Evolutionary conservation across 2,797 vertebrate genomes (phyloP).

Genomic region (Bucorvus abyssinicus): DNA sequence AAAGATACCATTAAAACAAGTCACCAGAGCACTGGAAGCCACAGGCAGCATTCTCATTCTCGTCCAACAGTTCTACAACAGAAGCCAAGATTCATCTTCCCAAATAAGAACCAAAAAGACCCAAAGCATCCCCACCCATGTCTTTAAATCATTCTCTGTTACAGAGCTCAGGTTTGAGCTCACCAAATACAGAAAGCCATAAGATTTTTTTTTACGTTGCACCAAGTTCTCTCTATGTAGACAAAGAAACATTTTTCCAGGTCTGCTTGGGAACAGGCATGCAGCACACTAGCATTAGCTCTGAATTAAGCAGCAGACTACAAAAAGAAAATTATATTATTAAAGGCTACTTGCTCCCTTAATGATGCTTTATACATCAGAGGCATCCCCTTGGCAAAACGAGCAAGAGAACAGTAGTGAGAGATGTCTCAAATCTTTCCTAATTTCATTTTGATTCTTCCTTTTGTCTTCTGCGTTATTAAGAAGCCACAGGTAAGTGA

Average conservation of each 20-base stretch:
- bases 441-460: background rate
- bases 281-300: background rate
- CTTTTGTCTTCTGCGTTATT: background rate
- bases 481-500: background rate
- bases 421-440: background rate
- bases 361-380: background rate
- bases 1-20: background rate
- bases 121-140: fast-evolving
- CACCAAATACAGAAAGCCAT: background rate
- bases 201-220: background rate
- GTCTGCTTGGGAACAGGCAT: background rate
- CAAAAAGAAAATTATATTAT: background rate
- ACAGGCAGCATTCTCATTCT: background rate
- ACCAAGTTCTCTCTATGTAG: background rate
- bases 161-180: background rate
- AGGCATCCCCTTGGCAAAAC: background rate
- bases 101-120: background rate
- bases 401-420: background rate
- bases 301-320: background rate
- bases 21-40: background rate
- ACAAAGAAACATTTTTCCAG: background rate
- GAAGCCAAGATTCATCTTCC: background rate
- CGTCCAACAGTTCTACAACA: background rate
- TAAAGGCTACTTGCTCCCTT: background rate
- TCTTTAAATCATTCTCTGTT: background rate